Evolutionary conservation across 2,888 invertebrate genomes (phyloP).

Genomic region (Epinotia demarniana): DNA sequence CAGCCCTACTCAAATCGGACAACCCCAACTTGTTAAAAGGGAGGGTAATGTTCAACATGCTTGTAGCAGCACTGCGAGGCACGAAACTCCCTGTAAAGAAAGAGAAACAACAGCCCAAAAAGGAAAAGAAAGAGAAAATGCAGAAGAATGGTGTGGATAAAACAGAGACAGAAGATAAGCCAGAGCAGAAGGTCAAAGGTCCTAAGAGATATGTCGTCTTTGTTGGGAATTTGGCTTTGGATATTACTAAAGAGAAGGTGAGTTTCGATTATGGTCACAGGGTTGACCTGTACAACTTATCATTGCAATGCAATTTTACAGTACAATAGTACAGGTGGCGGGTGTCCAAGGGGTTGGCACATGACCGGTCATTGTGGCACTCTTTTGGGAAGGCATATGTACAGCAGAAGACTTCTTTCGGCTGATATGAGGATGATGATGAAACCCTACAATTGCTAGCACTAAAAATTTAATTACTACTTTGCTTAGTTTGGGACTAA

Average conservation of each 20-base stretch:
- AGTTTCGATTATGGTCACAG: slow-evolving; percentile 25
- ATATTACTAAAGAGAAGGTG: slow-evolving; percentile 70
- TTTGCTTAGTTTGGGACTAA: too few relatives aligned
- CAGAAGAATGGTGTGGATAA: slow-evolving; percentile 37
- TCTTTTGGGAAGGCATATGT: too few relatives aligned
- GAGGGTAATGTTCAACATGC: slow-evolving; percentile 73
- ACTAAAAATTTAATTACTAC: too few relatives aligned
- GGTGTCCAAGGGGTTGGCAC: too few relatives aligned
- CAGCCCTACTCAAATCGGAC: slow-evolving; percentile 60
- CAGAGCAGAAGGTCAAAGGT: slow-evolving; percentile 59
- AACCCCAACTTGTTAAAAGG: slow-evolving; percentile 66
- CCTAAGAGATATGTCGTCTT: slow-evolving; percentile 80
- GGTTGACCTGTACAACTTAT: background rate
- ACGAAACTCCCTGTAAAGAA: slow-evolving; percentile 9
- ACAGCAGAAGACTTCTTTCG: too few relatives aligned
- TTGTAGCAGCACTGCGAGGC: slow-evolving; percentile 57
- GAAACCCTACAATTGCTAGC: too few relatives aligned
- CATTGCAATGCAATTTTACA: too few relatives aligned
- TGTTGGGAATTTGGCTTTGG: slow-evolving; percentile 74
- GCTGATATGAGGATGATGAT: too few relatives aligned
- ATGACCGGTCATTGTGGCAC: too few relatives aligned
- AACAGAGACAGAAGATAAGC: slow-evolving; percentile 43
- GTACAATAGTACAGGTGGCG: too few relatives aligned
- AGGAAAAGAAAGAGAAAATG: slow-evolving; percentile 4
- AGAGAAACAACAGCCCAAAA: slow-evolving; percentile 43